phyloP scores from a whole-genome alignment of 2,888 invertebrate species.

The Blastobasis lacticolella region DNA sequence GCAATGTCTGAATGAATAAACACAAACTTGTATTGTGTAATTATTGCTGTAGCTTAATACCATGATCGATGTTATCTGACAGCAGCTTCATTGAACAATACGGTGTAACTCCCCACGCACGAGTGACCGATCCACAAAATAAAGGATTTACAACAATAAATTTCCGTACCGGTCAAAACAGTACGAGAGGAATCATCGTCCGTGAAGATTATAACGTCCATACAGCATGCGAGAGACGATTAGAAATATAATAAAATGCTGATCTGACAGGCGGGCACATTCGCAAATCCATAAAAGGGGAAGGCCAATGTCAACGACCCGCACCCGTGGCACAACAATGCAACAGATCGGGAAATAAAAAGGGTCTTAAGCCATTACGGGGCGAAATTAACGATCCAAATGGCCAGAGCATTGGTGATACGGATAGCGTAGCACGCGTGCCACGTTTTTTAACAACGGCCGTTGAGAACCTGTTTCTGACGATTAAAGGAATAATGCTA shows the following conservation, averaged over 20 bases:
- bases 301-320: constrained; percentile 70
- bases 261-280: constrained; percentile 44
- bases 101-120: no score
- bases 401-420: constrained; percentile 48
- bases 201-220: constrained; percentile 28
- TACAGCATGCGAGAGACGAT: constrained; percentile 17
- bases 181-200: constrained; percentile 26
- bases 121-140: no score
- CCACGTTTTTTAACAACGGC: constrained; percentile 33
- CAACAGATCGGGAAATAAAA: constrained; percentile 48
- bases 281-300: constrained; percentile 58
- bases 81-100: no score
- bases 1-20: no score
- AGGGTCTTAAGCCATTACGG: constrained; percentile 58
- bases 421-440: constrained; percentile 30
- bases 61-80: no score
- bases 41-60: no score
- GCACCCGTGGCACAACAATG: constrained; percentile 60
- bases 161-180: constrained; percentile 12
- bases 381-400: constrained; percentile 55
- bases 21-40: no score
- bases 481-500: no score
- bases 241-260: constrained; percentile 54
- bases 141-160: no score
- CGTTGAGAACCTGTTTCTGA: constrained; percentile 25